These are phyloP conservation scores for Diadromus collaris DNA, from an alignment of 2,888 invertebrate genomes.

Conservation along the genomic window DNA sequence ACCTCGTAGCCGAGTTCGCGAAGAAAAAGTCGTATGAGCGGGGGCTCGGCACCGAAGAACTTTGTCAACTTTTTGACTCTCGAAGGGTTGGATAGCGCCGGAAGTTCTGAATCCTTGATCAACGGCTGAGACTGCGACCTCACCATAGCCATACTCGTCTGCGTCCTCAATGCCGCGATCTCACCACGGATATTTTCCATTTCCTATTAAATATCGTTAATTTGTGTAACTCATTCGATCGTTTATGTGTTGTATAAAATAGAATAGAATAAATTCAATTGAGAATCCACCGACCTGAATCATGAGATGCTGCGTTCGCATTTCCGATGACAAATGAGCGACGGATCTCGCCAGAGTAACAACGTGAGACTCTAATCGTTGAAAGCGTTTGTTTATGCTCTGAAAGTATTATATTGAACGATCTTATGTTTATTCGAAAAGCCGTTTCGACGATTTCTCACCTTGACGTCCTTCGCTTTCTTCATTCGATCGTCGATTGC, in stretches of 20 bases:
- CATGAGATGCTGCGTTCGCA: slow-evolving; percentile 93
- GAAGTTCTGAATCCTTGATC: slow-evolving; percentile 82
- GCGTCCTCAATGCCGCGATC: slow-evolving; percentile 88
- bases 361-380: slow-evolving; percentile 94
- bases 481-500: slow-evolving; percentile 87
- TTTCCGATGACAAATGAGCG: slow-evolving; percentile 94
- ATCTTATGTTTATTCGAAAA: not conserved
- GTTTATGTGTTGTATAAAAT: too few species aligned
- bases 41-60: slow-evolving; percentile 97
- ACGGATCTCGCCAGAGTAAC: slow-evolving; percentile 95
- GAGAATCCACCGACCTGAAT: slow-evolving; percentile 82
- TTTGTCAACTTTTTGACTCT: slow-evolving; percentile 94
- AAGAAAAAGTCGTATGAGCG: slow-evolving; percentile 92
- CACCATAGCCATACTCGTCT: slow-evolving; percentile 83
- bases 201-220: slow-evolving; percentile 82
- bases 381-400: slow-evolving; percentile 93
- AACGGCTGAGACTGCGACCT: slow-evolving; percentile 87
- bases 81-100: slow-evolving; percentile 91
- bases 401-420: slow-evolving; percentile 74
- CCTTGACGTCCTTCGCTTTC: slow-evolving; percentile 88
- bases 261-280: not conserved
- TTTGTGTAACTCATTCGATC: not conserved
- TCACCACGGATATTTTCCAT: slow-evolving; percentile 93
- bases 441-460: slow-evolving; percentile 67
- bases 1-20: slow-evolving; percentile 96